Percentiles rank a stretch among this genome's conserved stretches.
phyloP scores from a whole-genome alignment of 2,888 invertebrate genomes.

The Gymnocheta viridis region DNA sequence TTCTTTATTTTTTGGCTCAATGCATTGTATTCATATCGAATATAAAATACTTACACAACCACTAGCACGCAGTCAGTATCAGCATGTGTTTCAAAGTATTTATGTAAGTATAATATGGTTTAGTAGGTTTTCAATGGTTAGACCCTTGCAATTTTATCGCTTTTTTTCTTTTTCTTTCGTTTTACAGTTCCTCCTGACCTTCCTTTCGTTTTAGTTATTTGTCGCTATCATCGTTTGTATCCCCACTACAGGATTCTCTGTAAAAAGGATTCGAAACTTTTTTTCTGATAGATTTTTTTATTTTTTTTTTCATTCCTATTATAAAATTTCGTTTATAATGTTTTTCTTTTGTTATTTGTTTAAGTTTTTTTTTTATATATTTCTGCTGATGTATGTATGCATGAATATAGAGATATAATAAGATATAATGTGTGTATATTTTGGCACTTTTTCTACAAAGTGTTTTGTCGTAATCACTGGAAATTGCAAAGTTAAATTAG shows the following conservation, averaged over 20 bases:
- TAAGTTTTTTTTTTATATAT: conserved; percentile 12
- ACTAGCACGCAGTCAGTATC: conserved; percentile 15
- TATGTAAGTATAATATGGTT: conserved; percentile 65
- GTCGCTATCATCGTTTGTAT: conserved; percentile 4
- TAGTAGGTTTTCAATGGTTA: conserved; percentile 71
- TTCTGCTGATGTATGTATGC: background rate
- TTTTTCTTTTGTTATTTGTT: conserved; percentile 46
- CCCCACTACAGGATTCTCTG: conserved; percentile 19
- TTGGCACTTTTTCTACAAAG: conserved; percentile 62
- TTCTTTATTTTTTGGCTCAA: conserved; percentile 40
- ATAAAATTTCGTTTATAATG: conserved; percentile 31
- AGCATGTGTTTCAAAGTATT: conserved; percentile 26
- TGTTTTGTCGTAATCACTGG: conserved; percentile 68
- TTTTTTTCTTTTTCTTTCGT: background rate
- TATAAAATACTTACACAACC: conserved; percentile 16
- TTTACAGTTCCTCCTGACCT: conserved; percentile 29
- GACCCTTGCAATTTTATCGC: conserved; percentile 34
- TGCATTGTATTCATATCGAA: conserved; percentile 43
- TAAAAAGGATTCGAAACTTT: conserved; percentile 38
- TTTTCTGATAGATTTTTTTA: background rate
- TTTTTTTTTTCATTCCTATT: conserved; percentile 28
- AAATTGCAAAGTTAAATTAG: conserved; percentile 69
- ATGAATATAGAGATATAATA: conserved; percentile 19
- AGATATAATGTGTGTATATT: conserved; percentile 43
- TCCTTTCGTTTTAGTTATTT: background rate